These are phyloP conservation scores for Nixonia krombeini DNA, from an alignment of 1,140 invertebrate species.

Conservation along the genomic window DNA sequence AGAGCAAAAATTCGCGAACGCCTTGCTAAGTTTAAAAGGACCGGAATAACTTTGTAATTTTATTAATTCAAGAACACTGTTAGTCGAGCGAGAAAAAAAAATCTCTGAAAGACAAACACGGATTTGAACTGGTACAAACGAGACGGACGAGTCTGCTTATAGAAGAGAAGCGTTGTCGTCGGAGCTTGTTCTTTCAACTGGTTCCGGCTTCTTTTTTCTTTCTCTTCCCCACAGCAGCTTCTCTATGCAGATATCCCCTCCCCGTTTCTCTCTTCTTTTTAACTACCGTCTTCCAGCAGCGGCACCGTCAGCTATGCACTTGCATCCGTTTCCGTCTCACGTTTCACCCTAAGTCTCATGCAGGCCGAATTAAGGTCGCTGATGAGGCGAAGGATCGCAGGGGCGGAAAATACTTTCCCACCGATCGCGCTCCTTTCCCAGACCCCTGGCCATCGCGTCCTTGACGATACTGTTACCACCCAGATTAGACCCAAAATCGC, in stretches of 20 bases:
- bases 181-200: constrained; percentile 51
- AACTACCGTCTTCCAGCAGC: constrained; percentile 36
- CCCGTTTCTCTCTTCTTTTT: constrained; percentile 33
- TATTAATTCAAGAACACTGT: constrained; percentile 34
- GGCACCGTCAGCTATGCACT: constrained; percentile 47
- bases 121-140: constrained; percentile 33
- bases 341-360: constrained; percentile 55
- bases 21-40: constrained; percentile 9
- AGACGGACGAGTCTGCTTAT: constrained; percentile 39
- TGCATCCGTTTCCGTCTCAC: constrained; percentile 64
- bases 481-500: not conserved
- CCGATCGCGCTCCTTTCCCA: constrained; percentile 47
- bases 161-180: constrained; percentile 42
- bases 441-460: not conserved
- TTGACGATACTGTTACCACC: not conserved
- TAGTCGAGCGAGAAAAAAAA: constrained; percentile 15
- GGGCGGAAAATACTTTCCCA: constrained; percentile 56
- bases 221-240: too few relatives aligned
- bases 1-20: not conserved
- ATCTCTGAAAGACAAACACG: constrained; percentile 36
- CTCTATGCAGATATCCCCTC: constrained; percentile 35
- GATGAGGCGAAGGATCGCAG: constrained; percentile 45
- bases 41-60: constrained; percentile 30
- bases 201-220: constrained; percentile 53
- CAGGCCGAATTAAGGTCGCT: constrained; percentile 47